Percentiles rank a stretch among this genome's conserved stretches.
Conservation (phyloP, 2,113 vertebrate genomes). For the Grantiella picta region DNA sequence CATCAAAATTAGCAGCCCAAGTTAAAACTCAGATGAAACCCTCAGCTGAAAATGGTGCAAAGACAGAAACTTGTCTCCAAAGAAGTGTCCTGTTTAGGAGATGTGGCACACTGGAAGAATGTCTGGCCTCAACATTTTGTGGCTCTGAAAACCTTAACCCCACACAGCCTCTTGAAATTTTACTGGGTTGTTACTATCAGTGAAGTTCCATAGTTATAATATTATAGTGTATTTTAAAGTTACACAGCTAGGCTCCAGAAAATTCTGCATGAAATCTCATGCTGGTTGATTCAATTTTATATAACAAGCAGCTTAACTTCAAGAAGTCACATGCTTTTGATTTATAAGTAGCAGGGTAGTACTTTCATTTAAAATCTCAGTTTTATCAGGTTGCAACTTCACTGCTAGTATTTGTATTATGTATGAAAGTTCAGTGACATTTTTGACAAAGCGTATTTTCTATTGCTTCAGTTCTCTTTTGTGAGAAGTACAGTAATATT, state of each 20-base stretch:
- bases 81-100: background rate
- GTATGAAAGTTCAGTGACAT: background rate
- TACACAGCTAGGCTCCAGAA: background rate
- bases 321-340: background rate
- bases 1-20: background rate
- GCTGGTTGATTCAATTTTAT: background rate
- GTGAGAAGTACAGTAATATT: background rate
- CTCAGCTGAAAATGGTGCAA: background rate
- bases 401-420: constrained; percentile 4
- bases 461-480: background rate
- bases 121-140: background rate
- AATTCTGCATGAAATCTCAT: background rate
- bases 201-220: background rate
- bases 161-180: background rate
- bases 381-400: constrained; percentile 14
- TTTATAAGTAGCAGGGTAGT: constrained; percentile 16
- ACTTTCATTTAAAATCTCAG: constrained; percentile 22
- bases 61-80: background rate
- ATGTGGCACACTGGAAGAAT: background rate
- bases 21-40: background rate
- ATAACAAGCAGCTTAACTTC: constrained; percentile 18
- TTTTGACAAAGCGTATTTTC: background rate
- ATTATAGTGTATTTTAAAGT: background rate
- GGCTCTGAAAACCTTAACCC: background rate
- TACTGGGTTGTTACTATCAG: background rate